These are phyloP conservation scores for Antheraea pernyi DNA, from an alignment of 1,140 invertebrate genomes.

Conservation along the genomic window DNA sequence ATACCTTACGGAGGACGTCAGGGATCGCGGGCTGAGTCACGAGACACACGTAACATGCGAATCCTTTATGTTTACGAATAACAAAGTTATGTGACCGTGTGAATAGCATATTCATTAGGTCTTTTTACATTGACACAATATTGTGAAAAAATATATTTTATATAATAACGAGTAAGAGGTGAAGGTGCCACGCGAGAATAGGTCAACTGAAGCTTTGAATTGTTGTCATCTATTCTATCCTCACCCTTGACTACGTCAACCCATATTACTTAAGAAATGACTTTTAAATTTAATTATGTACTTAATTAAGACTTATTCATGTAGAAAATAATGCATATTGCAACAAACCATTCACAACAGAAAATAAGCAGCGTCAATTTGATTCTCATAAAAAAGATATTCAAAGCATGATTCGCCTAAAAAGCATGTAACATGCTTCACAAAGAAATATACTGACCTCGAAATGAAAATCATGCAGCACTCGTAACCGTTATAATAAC, in stretches of 20 bases:
- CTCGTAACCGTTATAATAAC: constrained; percentile 73
- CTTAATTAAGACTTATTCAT: constrained; percentile 47
- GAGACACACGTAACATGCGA: constrained; percentile 46
- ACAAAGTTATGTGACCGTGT: constrained; percentile 24
- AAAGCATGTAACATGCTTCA: constrained; percentile 60
- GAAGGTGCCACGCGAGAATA: constrained; percentile 21
- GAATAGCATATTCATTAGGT: constrained; percentile 28
- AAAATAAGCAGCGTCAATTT: constrained; percentile 7
- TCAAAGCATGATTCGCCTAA: constrained; percentile 42
- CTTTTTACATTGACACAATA: constrained; percentile 22
- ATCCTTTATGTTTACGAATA: constrained; percentile 56
- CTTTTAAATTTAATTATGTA: constrained; percentile 36
- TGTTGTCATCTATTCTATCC: constrained; percentile 20
- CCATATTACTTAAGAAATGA: constrained; percentile 31
- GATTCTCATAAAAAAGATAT: constrained; percentile 34
- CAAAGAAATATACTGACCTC: constrained; percentile 66
- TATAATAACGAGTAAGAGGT: constrained; percentile 29
- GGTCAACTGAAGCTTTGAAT: constrained; percentile 24
- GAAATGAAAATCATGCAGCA: constrained; percentile 72
- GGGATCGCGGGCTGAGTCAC: constrained; percentile 50
- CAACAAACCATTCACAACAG: constrained; percentile 7
- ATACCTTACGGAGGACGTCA: constrained; percentile 70
- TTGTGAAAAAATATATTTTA: constrained; percentile 31
- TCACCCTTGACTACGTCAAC: constrained; percentile 44
- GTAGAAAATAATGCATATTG: constrained; percentile 18